phyloP scores from a whole-genome alignment of 2,888 invertebrate genomes.

The Sarcophaga carnaria region DNA sequence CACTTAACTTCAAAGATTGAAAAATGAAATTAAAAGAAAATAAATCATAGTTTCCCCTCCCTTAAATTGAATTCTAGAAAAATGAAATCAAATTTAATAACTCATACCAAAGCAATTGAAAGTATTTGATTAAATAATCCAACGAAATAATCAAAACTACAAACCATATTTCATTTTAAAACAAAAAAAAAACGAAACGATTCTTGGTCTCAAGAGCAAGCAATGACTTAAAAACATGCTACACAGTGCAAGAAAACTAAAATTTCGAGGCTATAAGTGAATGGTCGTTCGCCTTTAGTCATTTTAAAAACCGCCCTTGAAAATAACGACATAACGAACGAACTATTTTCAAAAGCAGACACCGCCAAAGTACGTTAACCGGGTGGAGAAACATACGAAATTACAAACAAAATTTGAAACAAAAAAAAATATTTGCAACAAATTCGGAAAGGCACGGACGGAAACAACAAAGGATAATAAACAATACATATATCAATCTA shows the following conservation, averaged over 20 bases:
- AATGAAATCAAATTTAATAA: conserved; percentile 40
- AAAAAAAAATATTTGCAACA: conserved; percentile 15
- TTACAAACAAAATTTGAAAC: neutral
- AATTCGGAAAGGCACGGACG: neutral
- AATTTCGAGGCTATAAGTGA: neutral
- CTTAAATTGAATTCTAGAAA: neutral
- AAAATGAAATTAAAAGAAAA: no score
- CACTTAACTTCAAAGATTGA: no score
- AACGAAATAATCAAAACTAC: conserved; percentile 51
- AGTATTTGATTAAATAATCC: conserved; percentile 56
- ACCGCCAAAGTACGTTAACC: no score
- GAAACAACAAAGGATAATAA: neutral
- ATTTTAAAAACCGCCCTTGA: neutral
- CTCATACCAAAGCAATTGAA: conserved; percentile 24
- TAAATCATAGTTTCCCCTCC: no score
- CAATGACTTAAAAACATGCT: neutral
- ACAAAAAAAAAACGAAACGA: conserved; percentile 51
- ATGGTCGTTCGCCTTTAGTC: neutral
- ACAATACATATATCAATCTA: conserved; percentile 30
- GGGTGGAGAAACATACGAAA: no score
- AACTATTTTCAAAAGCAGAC: no score
- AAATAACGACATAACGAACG: neutral
- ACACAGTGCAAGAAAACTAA: neutral
- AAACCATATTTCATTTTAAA: conserved; percentile 59
- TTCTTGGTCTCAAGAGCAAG: neutral